phyloP scores from a whole-genome alignment of 2,797 vertebrate species.

The Phyllotis vaccarum region DNA sequence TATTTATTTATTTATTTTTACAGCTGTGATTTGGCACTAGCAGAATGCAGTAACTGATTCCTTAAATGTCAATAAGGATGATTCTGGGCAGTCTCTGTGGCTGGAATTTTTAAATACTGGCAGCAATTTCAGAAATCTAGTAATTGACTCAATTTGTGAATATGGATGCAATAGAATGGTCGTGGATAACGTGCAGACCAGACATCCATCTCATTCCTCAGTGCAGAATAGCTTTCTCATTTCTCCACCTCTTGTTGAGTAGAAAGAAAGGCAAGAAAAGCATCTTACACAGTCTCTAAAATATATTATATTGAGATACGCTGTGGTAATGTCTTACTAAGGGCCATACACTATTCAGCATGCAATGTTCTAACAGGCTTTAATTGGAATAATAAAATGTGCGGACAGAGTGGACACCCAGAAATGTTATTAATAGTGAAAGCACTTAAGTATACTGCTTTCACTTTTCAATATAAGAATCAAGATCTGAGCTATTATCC shows the following conservation, averaged over 20 bases:
- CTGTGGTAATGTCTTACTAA: not conserved
- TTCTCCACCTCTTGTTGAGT: not conserved
- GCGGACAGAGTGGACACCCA: not conserved
- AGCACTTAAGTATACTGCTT: not conserved
- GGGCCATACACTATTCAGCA: not conserved
- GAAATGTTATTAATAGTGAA: not conserved
- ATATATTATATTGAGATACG: not conserved
- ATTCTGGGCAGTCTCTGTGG: not conserved
- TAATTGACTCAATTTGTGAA: not conserved
- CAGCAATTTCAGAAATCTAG: conserved; percentile 16
- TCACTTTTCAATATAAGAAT: conserved; percentile 26
- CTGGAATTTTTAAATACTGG: not conserved
- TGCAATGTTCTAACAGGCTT: not conserved
- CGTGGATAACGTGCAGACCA: not conserved
- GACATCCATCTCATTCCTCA: not conserved
- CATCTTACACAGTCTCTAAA: not conserved
- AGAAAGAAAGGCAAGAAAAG: rapidly evolving
- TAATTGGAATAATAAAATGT: not conserved
- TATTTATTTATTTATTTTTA: too few species aligned
- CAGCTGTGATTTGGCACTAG: not conserved
- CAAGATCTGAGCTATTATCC: not conserved
- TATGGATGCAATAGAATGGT: not conserved
- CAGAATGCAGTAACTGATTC: not conserved
- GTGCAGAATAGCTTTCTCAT: not conserved
- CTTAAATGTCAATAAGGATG: not conserved